Percentiles rank a stretch among this genome's conserved stretches.
phyloP scores from a whole-genome alignment of 2,888 invertebrate genomes.

The Criorhina ranunculi region DNA sequence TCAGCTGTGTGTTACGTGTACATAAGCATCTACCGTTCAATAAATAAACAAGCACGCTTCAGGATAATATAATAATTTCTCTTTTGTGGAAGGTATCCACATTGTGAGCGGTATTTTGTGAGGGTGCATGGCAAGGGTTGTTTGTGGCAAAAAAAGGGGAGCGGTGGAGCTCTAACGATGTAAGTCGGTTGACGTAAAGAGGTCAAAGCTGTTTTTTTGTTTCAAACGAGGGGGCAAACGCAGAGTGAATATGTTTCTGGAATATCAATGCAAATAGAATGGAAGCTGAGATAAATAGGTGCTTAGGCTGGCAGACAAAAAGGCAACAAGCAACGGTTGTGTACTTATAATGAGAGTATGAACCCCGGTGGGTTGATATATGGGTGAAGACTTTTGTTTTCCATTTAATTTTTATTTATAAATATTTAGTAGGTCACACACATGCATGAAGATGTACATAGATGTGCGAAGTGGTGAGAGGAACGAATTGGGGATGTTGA shows the following conservation, averaged over 20 bases:
- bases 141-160: constrained; percentile 19
- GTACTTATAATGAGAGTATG: neutral
- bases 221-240: constrained; percentile 15
- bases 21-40: constrained; percentile 26
- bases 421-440: neutral
- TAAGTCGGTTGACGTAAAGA: constrained; percentile 41
- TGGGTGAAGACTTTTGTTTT: neutral
- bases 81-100: constrained; percentile 3
- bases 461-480: too few relatives aligned
- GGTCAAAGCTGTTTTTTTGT: constrained; percentile 50
- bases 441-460: too few relatives aligned
- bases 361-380: neutral
- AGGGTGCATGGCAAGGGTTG: constrained; percentile 28
- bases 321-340: neutral
- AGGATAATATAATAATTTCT: constrained; percentile 47
- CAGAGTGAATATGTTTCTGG: constrained; percentile 33
- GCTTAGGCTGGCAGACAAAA: neutral
- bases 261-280: constrained; percentile 21
- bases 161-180: neutral
- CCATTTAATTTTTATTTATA: neutral
- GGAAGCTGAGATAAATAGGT: constrained; percentile 12
- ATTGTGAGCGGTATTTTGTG: constrained; percentile 15
- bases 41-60: constrained; percentile 54
- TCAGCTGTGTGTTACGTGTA: neutral
- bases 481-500: too few relatives aligned